A percentile compares a stretch with the other conserved stretches of the same genome.
Conservation (phyloP, 1,140 invertebrate species). For the Drosophila dunni region DNA sequence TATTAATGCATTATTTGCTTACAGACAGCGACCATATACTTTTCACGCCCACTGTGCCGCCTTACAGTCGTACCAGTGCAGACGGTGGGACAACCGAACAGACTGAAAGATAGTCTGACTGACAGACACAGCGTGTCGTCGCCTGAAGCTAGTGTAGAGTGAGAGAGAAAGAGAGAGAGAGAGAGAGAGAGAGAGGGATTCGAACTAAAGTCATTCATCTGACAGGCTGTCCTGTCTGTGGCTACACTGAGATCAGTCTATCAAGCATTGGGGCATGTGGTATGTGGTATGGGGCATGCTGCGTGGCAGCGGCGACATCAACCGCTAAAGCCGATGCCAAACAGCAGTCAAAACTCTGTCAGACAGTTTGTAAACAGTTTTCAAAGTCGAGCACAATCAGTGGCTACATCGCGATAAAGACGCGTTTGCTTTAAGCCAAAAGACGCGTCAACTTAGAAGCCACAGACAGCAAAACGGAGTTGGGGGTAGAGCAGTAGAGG, state of each 20-base stretch:
- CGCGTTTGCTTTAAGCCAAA: constrained; percentile 62
- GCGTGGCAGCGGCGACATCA: constrained; percentile 25
- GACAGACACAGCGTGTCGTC: constrained; percentile 61
- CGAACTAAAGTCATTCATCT: constrained; percentile 21
- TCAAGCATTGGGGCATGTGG: constrained; percentile 47
- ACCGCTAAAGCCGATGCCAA: constrained; percentile 51
- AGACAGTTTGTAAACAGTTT: constrained; percentile 83
- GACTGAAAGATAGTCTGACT: constrained; percentile 13
- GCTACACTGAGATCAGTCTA: constrained; percentile 68
- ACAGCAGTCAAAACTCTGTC: constrained; percentile 80
- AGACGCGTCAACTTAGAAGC: constrained; percentile 68
- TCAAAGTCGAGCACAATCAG: constrained; percentile 60
- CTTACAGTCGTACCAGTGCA: constrained; percentile 14
- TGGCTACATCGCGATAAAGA: constrained; percentile 70
- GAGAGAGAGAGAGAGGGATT: not conserved
- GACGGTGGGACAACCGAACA: not conserved
- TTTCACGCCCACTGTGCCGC: constrained; percentile 69
- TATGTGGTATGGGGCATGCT: constrained; percentile 36
- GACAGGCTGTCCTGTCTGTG: constrained; percentile 22
- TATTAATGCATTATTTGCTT: constrained; percentile 42
- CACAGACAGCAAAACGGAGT: not conserved
- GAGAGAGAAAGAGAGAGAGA: not conserved
- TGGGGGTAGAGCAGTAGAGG: not conserved
- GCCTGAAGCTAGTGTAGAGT: constrained; percentile 61
- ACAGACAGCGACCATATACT: constrained; percentile 28